These are phyloP conservation scores for Sminthopsis crassicaudata DNA, from an alignment of 2,113 vertebrate genomes.

Conservation along the genomic window DNA sequence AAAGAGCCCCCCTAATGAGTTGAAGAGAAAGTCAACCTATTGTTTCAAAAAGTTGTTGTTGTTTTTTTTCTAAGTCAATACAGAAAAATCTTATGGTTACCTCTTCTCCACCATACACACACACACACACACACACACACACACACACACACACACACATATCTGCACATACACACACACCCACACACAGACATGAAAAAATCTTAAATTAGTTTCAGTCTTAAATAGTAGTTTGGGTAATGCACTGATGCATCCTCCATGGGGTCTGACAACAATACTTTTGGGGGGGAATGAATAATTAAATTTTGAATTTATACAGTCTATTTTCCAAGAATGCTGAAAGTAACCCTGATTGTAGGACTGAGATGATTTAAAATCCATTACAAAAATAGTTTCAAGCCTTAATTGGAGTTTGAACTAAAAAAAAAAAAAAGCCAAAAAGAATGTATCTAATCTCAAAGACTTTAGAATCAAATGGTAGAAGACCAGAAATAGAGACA, in stretches of 20 bases:
- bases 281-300: not conserved
- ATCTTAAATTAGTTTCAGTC: conserved; percentile 10
- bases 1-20: not conserved
- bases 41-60: not conserved
- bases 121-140: not conserved
- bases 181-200: not conserved
- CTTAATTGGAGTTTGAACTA: conserved; percentile 6
- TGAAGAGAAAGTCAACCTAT: not conserved
- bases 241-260: not conserved
- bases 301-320: not conserved
- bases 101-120: not conserved
- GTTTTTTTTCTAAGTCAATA: conserved; percentile 1
- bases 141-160: not conserved
- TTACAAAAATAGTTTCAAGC: not conserved
- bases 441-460: not conserved
- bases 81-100: not conserved
- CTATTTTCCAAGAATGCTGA: not conserved
- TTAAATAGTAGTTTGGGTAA: not conserved
- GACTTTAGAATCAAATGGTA: not conserved
- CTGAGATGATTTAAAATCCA: not conserved
- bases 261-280: not conserved
- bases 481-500: not conserved
- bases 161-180: too few species aligned
- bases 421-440: not conserved
- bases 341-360: not conserved